Evolutionary conservation across 2,888 invertebrate species (phyloP), one percentile per base, ranked within the genome.

Genomic region (Volucella bombylans): DNA sequence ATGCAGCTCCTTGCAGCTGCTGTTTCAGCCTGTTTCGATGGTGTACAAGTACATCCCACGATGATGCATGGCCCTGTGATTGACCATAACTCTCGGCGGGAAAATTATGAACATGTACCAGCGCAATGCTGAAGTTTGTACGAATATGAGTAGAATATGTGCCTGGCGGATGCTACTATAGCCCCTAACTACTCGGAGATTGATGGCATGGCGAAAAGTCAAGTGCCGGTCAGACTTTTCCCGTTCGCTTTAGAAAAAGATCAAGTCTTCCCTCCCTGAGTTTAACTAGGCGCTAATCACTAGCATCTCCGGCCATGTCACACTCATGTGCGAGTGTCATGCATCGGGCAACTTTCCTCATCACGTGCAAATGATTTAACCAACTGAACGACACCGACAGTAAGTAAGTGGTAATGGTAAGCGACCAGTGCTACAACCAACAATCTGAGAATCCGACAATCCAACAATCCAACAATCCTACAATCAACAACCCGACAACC

Each of bases 301-400:
- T 72, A 45, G 50, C 50, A 76, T 55, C 67, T 41, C 45, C 50
- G 39, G 55, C 18, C 85, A 85, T 85, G 81, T 85, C 85, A 85
- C 85, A 85, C 85, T 81, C 67, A 85, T 81, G 67, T 85, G 85
- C 85, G 85, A 85, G 85, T 85, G 85, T 85, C 85, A 85, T 85
- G 85, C 85, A 85, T 83, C 79, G 83, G 69, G 43, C 82, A 50
- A 57, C 82, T 79, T 59, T 45, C 74, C 79, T 61, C 83, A 76
- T 83, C 83, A 83, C 74, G 83, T 83, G 83, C 79, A 83, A 83
- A 80, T 76, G 83, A 83, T 83, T 83, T 83, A 83, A 69, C 79
- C 47, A 62, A 62, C 71, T 31, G 50, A 68, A 31, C 61, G 23
- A 59, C 52, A 18, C 47, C 65, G 68, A 64, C 62, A 43, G 31